Conservation (phyloP, 2,888 invertebrate genomes). For the Graphium colonna region DNA sequence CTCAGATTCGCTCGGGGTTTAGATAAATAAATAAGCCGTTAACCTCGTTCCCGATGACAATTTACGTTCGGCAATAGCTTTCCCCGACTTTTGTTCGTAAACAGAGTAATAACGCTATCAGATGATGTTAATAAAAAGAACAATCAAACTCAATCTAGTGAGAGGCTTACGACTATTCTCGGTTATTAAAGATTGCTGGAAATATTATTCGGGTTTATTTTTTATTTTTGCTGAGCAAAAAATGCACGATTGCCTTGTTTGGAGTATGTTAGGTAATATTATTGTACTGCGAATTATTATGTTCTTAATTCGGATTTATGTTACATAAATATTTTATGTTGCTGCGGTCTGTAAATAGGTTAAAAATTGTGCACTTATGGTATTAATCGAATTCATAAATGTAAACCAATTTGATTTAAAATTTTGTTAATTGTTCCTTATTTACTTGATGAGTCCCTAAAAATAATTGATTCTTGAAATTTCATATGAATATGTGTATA, state of each 20-base stretch:
- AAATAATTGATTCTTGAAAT: no score
- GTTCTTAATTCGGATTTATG: no score
- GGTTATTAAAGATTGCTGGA: constrained; percentile 7
- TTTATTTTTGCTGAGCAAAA: not conserved
- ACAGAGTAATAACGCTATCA: constrained; percentile 24
- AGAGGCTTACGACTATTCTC: constrained; percentile 12
- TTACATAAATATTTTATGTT: no score
- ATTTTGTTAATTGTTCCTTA: no score
- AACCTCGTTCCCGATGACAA: constrained; percentile 21
- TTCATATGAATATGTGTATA: no score
- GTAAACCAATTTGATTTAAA: no score
- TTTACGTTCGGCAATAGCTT: constrained; percentile 23
- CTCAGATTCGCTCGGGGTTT: constrained; percentile 21
- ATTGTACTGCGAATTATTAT: no score
- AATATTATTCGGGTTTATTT: not conserved
- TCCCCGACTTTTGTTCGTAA: constrained; percentile 23
- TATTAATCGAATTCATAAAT: no score
- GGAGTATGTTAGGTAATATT: no score
- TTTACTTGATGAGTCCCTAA: no score
- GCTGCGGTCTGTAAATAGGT: no score
- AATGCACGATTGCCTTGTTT: not conserved
- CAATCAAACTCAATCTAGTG: constrained; percentile 15
- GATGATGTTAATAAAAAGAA: constrained; percentile 21
- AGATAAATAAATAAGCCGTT: constrained; percentile 23
- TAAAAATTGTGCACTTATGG: no score